Evolutionary conservation across 2,888 invertebrate species (phyloP).

Genomic region (Hyppa rectilinea): DNA sequence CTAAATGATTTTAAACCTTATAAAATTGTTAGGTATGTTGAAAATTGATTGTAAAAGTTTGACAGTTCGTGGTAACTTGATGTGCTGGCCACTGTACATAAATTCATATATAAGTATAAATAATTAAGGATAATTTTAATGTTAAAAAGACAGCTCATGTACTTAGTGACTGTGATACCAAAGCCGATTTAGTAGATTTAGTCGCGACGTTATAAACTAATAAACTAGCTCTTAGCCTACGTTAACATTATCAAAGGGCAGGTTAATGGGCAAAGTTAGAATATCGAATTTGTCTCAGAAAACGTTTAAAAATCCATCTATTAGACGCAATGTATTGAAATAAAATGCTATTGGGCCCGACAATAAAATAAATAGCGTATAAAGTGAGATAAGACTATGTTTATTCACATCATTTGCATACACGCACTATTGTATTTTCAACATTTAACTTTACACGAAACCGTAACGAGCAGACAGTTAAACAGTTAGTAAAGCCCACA

Average conservation of each 20-base stretch:
- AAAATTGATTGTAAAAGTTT: no score
- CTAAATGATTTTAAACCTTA: no score
- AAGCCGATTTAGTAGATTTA: not conserved
- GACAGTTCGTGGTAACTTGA: no score
- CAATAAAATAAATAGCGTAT: constrained; percentile 14
- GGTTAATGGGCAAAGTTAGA: no score
- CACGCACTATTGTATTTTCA: constrained; percentile 26
- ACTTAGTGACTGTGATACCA: not conserved
- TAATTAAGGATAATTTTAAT: not conserved
- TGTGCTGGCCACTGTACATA: no score
- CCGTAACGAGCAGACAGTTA: not conserved
- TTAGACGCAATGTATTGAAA: constrained; percentile 20
- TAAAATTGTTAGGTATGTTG: no score
- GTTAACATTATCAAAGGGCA: not conserved
- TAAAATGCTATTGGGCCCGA: constrained; percentile 27
- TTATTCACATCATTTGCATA: constrained; percentile 34
- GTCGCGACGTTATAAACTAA: not conserved
- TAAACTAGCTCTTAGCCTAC: no score
- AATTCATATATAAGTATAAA: not conserved
- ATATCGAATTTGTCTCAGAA: constrained; percentile 8
- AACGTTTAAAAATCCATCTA: constrained; percentile 9
- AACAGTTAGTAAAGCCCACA: constrained; percentile 8
- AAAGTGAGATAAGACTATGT: constrained; percentile 44
- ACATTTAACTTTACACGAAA: constrained; percentile 14
- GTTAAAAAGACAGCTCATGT: not conserved